Evolutionary conservation across 2,113 vertebrate species (phyloP).

Genomic region (Sclerurus mexicanus): DNA sequence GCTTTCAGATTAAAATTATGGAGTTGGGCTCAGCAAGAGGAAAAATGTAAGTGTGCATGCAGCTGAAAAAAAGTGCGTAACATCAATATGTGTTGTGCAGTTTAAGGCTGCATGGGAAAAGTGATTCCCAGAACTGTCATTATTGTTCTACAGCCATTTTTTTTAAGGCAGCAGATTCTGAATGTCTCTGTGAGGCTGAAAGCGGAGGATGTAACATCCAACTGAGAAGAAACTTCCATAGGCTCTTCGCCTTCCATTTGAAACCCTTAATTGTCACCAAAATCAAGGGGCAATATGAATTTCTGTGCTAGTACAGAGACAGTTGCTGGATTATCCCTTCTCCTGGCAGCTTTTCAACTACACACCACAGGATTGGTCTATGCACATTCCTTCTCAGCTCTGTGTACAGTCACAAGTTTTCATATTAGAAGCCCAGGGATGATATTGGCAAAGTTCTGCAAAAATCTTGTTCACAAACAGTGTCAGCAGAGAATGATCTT

Average conservation of each 20-base stretch:
- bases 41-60: background rate
- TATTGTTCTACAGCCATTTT: background rate
- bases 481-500: no score
- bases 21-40: background rate
- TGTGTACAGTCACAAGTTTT: background rate
- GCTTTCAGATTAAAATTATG: background rate
- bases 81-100: background rate
- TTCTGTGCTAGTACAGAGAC: no score
- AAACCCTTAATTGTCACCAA: background rate
- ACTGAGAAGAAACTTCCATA: background rate
- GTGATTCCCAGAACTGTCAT: background rate
- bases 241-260: background rate
- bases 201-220: background rate
- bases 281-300: background rate
- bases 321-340: background rate
- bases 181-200: background rate
- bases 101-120: background rate
- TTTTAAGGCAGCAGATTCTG: background rate
- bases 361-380: background rate
- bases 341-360: background rate
- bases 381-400: background rate
- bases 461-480: background rate
- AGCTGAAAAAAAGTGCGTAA: background rate
- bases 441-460: background rate
- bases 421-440: background rate